A percentile compares a stretch with the other conserved stretches of the same genome.
Evolutionary conservation across 2,113 vertebrate genomes (phyloP).

Genomic region (Cromileptes altivelis): DNA sequence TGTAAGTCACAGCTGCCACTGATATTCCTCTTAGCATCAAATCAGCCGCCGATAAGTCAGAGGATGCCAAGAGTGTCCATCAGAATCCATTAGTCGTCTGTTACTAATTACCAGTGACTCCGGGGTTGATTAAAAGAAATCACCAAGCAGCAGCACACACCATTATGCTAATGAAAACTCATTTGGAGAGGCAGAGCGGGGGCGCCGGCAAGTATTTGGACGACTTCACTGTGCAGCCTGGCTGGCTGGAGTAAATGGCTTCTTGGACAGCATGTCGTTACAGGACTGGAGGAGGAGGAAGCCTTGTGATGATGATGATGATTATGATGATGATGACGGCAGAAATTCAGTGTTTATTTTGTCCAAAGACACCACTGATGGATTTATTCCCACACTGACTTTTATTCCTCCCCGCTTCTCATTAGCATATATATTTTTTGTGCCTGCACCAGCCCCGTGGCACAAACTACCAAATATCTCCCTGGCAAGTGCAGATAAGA

Average conservation of each 20-base stretch:
- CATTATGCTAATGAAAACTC: slow-evolving; percentile 83
- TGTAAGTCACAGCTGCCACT: slow-evolving; percentile 30
- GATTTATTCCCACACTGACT: slow-evolving; percentile 39
- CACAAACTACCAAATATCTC: slow-evolving; percentile 56
- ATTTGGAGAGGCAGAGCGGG: slow-evolving; percentile 74
- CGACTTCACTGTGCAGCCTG: slow-evolving; percentile 37
- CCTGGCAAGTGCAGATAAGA: slow-evolving; percentile 69
- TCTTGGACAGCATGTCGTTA: slow-evolving; percentile 70
- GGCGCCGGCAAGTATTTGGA: slow-evolving; percentile 68
- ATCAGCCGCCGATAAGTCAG: slow-evolving; percentile 50
- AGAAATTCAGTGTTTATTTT: slow-evolving; percentile 68
- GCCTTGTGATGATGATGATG: slow-evolving; percentile 59
- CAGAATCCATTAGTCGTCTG: slow-evolving; percentile 79
- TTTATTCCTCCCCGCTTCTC: slow-evolving; percentile 16
- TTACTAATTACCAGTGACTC: slow-evolving; percentile 80
- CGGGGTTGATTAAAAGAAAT: slow-evolving; percentile 83
- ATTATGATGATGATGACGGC: slow-evolving; percentile 52
- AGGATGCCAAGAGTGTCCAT: slow-evolving; percentile 71
- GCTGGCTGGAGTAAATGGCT: slow-evolving; percentile 56
- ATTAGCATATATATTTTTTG: slow-evolving; percentile 62
- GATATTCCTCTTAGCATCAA: slow-evolving; percentile 54
- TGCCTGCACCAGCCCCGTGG: slow-evolving; percentile 43
- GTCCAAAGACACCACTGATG: slow-evolving; percentile 37
- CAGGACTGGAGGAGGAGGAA: slow-evolving; percentile 30
- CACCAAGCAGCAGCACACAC: slow-evolving; percentile 73